A percentile compares a stretch with the other conserved stretches of the same genome.
Conservation (phyloP, 1,140 invertebrate genomes). For the Atta cephalotes region DNA sequence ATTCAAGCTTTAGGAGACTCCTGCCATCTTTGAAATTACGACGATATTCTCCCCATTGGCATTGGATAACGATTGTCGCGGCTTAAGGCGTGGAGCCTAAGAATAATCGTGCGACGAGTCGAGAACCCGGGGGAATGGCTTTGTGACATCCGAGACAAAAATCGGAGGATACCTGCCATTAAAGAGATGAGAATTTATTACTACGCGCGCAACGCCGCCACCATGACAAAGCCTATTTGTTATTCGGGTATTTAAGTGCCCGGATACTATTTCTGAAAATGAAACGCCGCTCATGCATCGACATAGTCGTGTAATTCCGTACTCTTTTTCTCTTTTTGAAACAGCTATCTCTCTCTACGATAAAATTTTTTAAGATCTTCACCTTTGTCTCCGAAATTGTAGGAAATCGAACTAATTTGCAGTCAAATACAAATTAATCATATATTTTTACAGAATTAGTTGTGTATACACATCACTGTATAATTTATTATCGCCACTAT, state of each 20-base stretch:
- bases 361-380: slow-evolving; percentile 9
- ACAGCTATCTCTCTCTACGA: neutral
- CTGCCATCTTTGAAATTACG: slow-evolving; percentile 53
- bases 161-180: slow-evolving; percentile 64
- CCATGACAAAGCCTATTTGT: slow-evolving; percentile 57
- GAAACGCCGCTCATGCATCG: slow-evolving; percentile 32
- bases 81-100: slow-evolving; percentile 29
- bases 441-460: slow-evolving; percentile 19
- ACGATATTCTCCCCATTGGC: slow-evolving; percentile 26
- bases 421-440: neutral
- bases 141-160: slow-evolving; percentile 69
- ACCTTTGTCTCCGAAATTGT: slow-evolving; percentile 23
- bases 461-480: neutral
- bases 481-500: neutral
- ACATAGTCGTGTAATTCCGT: slow-evolving; percentile 5
- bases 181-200: slow-evolving; percentile 71
- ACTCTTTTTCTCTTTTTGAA: neutral
- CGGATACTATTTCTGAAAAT: slow-evolving; percentile 52
- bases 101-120: slow-evolving; percentile 57
- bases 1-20: neutral
- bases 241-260: slow-evolving; percentile 47
- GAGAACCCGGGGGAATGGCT: slow-evolving; percentile 35
- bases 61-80: slow-evolving; percentile 59
- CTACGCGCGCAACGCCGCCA: slow-evolving; percentile 9
- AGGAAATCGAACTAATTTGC: neutral